phyloP scores from a whole-genome alignment of 2,888 invertebrate species.

The Philaethria dido region DNA sequence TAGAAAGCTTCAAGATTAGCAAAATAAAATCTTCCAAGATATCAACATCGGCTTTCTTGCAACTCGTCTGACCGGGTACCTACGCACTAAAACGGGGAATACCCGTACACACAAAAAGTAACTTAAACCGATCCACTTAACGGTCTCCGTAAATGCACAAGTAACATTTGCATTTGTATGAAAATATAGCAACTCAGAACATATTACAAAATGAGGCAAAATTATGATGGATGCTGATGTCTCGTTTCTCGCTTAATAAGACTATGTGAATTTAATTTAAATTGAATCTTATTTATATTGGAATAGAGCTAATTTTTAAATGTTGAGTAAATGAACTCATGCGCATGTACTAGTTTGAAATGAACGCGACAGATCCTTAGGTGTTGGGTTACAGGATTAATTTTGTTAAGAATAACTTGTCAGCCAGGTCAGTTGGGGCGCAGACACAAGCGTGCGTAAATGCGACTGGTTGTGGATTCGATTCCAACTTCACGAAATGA shows the following conservation, averaged over 20 bases:
- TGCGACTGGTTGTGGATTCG: background rate
- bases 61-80: slow-evolving; percentile 64
- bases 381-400: slow-evolving; percentile 64
- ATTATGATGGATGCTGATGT: slow-evolving; percentile 82
- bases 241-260: slow-evolving; percentile 77
- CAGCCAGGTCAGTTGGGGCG: too few species aligned
- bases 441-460: too few species aligned
- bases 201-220: slow-evolving; percentile 80
- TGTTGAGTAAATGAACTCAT: slow-evolving; percentile 51
- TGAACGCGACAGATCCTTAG: slow-evolving; percentile 51
- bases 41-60: slow-evolving; percentile 61
- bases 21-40: slow-evolving; percentile 58
- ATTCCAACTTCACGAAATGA: background rate
- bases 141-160: slow-evolving; percentile 45
- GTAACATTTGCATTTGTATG: slow-evolving; percentile 59
- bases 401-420: slow-evolving; percentile 49
- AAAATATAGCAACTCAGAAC: slow-evolving; percentile 68
- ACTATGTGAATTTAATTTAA: slow-evolving; percentile 46
- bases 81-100: slow-evolving; percentile 44
- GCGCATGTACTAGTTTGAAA: slow-evolving; percentile 54
- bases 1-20: slow-evolving; percentile 59
- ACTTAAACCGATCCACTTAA: slow-evolving; percentile 50
- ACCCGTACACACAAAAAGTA: slow-evolving; percentile 46
- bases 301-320: slow-evolving; percentile 30
- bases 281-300: slow-evolving; percentile 48